Percentiles rank a stretch among this genome's conserved stretches.
These are phyloP conservation scores for Scaptomyza hsui DNA, from an alignment of 1,140 invertebrate genomes.

Conservation along the genomic window DNA sequence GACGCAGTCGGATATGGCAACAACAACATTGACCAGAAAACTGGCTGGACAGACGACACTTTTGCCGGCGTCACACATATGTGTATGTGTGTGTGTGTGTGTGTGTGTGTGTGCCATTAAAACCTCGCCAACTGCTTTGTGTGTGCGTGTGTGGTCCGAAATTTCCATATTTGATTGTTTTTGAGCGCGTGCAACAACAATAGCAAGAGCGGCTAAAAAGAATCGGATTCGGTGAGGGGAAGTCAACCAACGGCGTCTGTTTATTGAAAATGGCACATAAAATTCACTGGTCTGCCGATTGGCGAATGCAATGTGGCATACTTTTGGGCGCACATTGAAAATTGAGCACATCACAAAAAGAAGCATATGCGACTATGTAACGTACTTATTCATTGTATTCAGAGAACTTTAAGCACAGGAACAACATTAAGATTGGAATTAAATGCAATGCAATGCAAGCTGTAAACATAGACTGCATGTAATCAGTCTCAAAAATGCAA, in stretches of 20 bases:
- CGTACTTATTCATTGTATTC: too few relatives aligned
- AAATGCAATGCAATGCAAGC: too few relatives aligned
- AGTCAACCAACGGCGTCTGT: conserved; percentile 40
- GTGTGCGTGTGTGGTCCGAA: conserved; percentile 35
- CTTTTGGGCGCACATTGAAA: conserved; percentile 7
- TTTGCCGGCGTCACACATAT: conserved; percentile 42
- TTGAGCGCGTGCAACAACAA: conserved; percentile 56
- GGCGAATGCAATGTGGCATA: conserved; percentile 41
- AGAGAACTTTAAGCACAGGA: too few relatives aligned
- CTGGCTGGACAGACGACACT: conserved; percentile 11
- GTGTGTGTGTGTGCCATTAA: conserved; percentile 42
- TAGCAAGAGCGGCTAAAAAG: conserved; percentile 12
- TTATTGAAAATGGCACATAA: conserved; percentile 75
- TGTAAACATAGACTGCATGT: background rate
- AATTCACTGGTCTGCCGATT: conserved; percentile 54
- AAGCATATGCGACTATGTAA: background rate
- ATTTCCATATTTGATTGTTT: conserved; percentile 81
- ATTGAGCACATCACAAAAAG: background rate
- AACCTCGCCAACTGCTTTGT: conserved; percentile 1
- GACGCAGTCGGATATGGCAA: conserved; percentile 13
- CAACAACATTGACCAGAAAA: conserved; percentile 29
- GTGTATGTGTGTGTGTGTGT: conserved; percentile 40
- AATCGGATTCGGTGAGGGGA: conserved; percentile 14
- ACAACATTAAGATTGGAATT: too few relatives aligned
- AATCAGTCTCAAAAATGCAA: too few relatives aligned